Percentiles rank a stretch among this genome's conserved stretches.
Conservation (phyloP, 2,797 vertebrate genomes). For the Pogoniulus pusillus region DNA sequence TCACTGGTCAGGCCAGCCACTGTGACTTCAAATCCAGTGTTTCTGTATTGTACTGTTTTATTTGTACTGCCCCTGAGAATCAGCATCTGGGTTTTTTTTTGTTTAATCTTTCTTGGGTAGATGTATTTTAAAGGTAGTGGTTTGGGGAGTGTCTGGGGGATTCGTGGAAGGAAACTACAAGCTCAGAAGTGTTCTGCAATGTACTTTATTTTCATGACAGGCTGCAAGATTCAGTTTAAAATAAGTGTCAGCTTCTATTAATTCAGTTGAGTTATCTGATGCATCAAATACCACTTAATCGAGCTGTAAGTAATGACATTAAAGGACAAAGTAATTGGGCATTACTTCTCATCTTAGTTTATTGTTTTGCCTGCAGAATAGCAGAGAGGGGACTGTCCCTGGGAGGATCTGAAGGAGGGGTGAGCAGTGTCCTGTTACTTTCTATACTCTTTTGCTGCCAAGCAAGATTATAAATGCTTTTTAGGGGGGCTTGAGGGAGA, state of each 20-base stretch:
- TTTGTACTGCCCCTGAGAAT: background rate
- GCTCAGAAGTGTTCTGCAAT: background rate
- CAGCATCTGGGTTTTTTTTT: background rate
- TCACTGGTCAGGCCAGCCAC: fast-evolving
- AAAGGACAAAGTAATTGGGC: background rate
- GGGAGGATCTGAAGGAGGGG: conserved; percentile 95
- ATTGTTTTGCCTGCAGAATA: conserved; percentile 80
- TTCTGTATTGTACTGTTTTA: background rate
- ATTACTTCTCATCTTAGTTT: conserved; percentile 46
- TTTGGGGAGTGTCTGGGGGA: background rate
- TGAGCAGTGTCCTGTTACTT: conserved; percentile 72
- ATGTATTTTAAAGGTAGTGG: background rate
- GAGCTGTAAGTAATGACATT: background rate
- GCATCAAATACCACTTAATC: background rate
- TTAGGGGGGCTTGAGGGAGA: background rate
- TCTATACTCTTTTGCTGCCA: conserved; percentile 28
- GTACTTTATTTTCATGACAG: background rate
- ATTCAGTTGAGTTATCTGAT: background rate
- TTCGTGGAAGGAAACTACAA: background rate
- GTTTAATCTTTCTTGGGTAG: background rate
- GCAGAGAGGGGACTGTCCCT: conserved; percentile 92
- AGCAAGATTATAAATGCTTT: conserved; percentile 11
- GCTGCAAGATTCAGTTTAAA: background rate
- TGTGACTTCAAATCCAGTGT: background rate
- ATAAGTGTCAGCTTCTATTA: background rate